phyloP scores from a whole-genome alignment of 2,888 invertebrate genomes.

The Bembecia ichneumoniformis region DNA sequence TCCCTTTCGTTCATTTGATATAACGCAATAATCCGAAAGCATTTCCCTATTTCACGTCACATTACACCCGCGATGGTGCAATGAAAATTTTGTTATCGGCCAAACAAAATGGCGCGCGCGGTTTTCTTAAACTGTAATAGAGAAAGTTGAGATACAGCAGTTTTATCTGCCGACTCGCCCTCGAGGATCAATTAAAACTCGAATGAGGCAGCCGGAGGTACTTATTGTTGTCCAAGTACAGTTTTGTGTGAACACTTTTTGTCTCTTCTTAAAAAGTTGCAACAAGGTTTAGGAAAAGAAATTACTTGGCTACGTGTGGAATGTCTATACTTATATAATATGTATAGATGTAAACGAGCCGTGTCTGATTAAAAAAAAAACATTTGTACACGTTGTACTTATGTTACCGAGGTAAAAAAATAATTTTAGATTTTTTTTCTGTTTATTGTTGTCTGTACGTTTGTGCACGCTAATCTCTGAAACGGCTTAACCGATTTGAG shows the following conservation, averaged over 20 bases:
- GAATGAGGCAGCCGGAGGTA: slow-evolving; percentile 47
- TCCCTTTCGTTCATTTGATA: too few relatives aligned
- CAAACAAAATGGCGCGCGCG: slow-evolving; percentile 45
- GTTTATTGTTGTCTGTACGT: too few relatives aligned
- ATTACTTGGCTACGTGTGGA: background rate
- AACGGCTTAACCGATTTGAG: too few relatives aligned
- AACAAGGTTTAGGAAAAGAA: background rate
- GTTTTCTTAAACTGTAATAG: slow-evolving; percentile 71
- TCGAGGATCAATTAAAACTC: slow-evolving; percentile 74
- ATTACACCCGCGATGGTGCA: slow-evolving; percentile 28
- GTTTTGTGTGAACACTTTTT: slow-evolving; percentile 11
- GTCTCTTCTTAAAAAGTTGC: background rate
- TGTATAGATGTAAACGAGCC: too few relatives aligned
- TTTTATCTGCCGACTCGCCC: slow-evolving; percentile 66
- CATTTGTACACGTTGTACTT: too few relatives aligned
- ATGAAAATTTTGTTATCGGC: slow-evolving; percentile 62
- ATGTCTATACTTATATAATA: background rate
- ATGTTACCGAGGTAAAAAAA: too few relatives aligned
- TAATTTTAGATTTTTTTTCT: too few relatives aligned
- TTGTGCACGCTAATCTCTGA: too few relatives aligned
- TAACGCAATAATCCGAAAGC: slow-evolving; percentile 19
- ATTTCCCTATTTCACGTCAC: slow-evolving; percentile 23
- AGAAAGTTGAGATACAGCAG: slow-evolving; percentile 66
- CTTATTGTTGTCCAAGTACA: slow-evolving; percentile 60
- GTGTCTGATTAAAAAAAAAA: too few relatives aligned